Base-by-base conservation (phyloP, 1,140 invertebrate species). In the Coenobita brevimanus region DNA sequence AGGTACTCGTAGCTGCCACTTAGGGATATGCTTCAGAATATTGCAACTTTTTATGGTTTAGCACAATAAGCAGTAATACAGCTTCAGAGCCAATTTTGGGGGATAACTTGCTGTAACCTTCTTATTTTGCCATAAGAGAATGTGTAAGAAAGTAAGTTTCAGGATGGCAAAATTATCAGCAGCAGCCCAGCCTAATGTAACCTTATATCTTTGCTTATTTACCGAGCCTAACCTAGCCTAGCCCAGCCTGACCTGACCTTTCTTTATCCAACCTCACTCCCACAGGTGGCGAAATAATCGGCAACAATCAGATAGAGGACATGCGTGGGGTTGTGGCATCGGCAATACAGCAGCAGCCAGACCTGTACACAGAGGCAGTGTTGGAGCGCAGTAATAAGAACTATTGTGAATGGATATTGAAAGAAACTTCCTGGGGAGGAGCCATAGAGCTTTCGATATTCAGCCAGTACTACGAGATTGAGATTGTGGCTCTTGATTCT, bases 401-500 rank as follows among this genome's bases (percentile, higher is more conserved):
- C 89, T 99, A 99, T 92, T 97, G 96, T 91, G 93, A 94, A 0
- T 98, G 97, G 97, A 98, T 98, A 89, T 93, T 95, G 57, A 89
- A 92, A 89, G 91, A 92, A 38, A 89, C 90, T 36, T 92, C 97
- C 0, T 99, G 98, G 98, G 98, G 98, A 88, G 98, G 98, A 91
- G 98, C 96, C 64, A 99, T 99, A 91, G 98, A 99, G 94, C 93
- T 98, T 3, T 93, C 97, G 2, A 97, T 99, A 85, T 93, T 99
- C n/a, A 96, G 97, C 3, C 95, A 95, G 91, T 96, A 96, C 93
- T 99, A 97, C 93, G 95, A 96, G 57, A 93, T 98, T 88, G 98
- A 99, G 94, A 98, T 99, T 93, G 97, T 96, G 91, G 98, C 98
- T 8, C 96, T 99, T 3, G 97, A 99, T 92, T 98, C 97, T 57